Evolutionary conservation across 2,797 vertebrate species (phyloP), one percentile per base, ranked within the genome.

Genomic region (Etheostoma perlongum): DNA sequence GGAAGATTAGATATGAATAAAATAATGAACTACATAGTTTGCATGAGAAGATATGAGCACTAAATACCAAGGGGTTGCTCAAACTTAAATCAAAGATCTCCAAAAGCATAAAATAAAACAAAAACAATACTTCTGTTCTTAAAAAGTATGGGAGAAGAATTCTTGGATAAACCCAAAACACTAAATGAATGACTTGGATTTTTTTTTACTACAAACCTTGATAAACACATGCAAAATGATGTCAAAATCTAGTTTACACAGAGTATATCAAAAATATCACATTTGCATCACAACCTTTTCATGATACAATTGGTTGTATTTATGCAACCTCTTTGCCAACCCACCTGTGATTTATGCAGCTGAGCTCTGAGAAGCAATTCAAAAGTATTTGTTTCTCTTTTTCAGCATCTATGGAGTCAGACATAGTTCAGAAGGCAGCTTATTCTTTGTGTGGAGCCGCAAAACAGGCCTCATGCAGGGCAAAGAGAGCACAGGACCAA

Each of bases 401-500:
- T 63, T 47, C 68, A 21, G 51, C 57, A 40, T 70, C 73, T 55
- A 58, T 48, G 54, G 61, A 30, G 19, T 57, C 76, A 70, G 72
- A 59, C 71, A n/a, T 2, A 30, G 78, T 55, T 85, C 51, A 59
- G 76, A 79, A 62, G 81, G 72, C 51, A 67, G 75, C 53, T 84
- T 64, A 58, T 67, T 83, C 84, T 83, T 81, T 85, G 72, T 76
- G 57, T 6, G 62, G 44, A 2, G 27, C 52, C 27, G 53, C 74
- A 80, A 64, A 89, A 76, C 67, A 62, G 84, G 75, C 84, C 33
- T 75, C 89, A 85, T 8, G 83, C 84, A 1, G 86, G 59, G 85
- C 66, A 27, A 54, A 58, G 72, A 71, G 82, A 74, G 61, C 74
- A 23, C 66, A 18, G 67, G 68, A 77, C 82, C 64, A 59, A 44